Evolutionary conservation across 2,888 invertebrate genomes (phyloP).

Genomic region (Salticus scenicus): DNA sequence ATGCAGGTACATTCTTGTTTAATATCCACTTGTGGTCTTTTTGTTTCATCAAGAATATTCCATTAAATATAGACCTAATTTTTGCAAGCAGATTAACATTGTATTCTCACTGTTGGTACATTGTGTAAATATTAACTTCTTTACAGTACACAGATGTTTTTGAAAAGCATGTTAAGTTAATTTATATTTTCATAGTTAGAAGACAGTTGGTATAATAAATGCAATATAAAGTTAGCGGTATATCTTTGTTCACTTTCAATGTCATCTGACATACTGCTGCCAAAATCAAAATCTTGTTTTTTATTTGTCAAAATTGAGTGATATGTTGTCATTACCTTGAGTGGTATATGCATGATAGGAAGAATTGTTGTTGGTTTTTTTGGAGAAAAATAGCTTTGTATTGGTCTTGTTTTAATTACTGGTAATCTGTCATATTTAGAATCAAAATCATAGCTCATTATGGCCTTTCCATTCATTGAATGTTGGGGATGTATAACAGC

Average conservation of each 20-base stretch:
- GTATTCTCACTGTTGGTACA: too few relatives aligned
- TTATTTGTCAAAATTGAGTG: slow-evolving; percentile 35
- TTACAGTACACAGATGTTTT: too few relatives aligned
- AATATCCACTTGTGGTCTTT: too few relatives aligned
- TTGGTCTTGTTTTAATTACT: background rate
- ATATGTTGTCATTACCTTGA: slow-evolving; percentile 44
- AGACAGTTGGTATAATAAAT: slow-evolving; percentile 36
- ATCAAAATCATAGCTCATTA: slow-evolving; percentile 26
- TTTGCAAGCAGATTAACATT: too few relatives aligned
- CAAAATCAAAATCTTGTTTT: slow-evolving; percentile 28
- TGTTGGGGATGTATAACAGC: background rate
- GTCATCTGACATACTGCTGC: background rate
- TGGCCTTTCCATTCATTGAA: background rate
- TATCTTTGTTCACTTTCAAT: slow-evolving; percentile 30
- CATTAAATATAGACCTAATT: too few relatives aligned
- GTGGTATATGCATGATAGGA: slow-evolving; percentile 43
- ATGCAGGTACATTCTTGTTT: too few relatives aligned
- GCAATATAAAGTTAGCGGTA: slow-evolving; percentile 42
- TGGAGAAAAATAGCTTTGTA: background rate
- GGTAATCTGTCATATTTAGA: slow-evolving; percentile 46
- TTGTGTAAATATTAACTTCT: too few relatives aligned
- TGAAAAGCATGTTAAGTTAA: too few relatives aligned
- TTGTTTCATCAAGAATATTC: too few relatives aligned
- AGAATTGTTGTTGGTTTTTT: background rate
- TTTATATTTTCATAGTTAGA: slow-evolving; percentile 26